A percentile compares a stretch with the other conserved stretches of the same genome.
Evolutionary conservation across 2,113 vertebrate genomes (phyloP).

Genomic region (Salminus brasiliensis): DNA sequence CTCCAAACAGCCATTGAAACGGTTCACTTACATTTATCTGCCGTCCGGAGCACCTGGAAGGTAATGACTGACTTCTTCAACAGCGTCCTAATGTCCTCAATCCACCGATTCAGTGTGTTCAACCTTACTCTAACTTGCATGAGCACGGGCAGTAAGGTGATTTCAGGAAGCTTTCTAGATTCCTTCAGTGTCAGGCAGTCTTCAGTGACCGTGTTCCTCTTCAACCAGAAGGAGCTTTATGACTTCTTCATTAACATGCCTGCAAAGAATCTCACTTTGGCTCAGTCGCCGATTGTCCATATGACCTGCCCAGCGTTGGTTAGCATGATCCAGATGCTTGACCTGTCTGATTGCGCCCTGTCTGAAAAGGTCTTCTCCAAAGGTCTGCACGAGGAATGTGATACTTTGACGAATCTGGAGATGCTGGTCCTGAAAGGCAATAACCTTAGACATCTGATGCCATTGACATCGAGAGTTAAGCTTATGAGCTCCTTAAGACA

Average conservation of each 20-base stretch:
- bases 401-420: slow-evolving; percentile 67
- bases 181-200: slow-evolving; percentile 60
- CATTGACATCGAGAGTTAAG: slow-evolving; percentile 74
- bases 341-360: slow-evolving; percentile 82
- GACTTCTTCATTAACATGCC: slow-evolving; percentile 80
- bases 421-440: slow-evolving; percentile 77
- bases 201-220: slow-evolving; percentile 64
- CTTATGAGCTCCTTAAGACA: slow-evolving; percentile 78
- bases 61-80: slow-evolving; percentile 65
- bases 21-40: slow-evolving; percentile 68
- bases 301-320: slow-evolving; percentile 82
- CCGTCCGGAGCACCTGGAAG: slow-evolving; percentile 71
- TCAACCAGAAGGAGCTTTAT: slow-evolving; percentile 78
- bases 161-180: slow-evolving; percentile 62
- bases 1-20: slow-evolving; percentile 52
- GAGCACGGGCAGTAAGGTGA: background rate
- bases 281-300: slow-evolving; percentile 75
- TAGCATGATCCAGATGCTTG: slow-evolving; percentile 76
- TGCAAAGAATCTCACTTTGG: slow-evolving; percentile 72
- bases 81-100: slow-evolving; percentile 63
- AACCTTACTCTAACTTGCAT: slow-evolving; percentile 50
- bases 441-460: slow-evolving; percentile 76
- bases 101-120: slow-evolving; percentile 68
- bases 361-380: slow-evolving; percentile 80
- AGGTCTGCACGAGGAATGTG: slow-evolving; percentile 65